A percentile compares a stretch with the other conserved stretches of the same genome.
Conservation (phyloP, 2,888 invertebrate genomes). For the Sylvicola fuscatus region DNA sequence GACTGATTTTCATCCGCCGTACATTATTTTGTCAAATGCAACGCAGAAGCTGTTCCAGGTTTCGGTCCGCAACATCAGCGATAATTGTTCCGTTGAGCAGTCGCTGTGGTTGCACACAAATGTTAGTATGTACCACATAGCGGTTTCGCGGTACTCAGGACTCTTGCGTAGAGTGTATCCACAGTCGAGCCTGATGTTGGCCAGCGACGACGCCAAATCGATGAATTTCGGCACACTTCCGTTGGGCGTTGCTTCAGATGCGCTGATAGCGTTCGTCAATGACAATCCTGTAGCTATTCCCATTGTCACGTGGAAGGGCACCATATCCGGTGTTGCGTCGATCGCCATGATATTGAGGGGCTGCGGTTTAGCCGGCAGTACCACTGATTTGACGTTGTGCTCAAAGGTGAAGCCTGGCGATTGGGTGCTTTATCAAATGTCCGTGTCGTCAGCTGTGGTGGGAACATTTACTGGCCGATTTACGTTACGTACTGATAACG, state of each 20-base stretch:
- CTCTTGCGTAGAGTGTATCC: conserved; percentile 16
- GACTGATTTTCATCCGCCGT: too few species aligned
- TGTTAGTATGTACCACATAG: conserved; percentile 26
- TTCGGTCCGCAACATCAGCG: conserved; percentile 9
- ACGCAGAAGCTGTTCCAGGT: conserved; percentile 15
- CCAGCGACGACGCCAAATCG: conserved; percentile 12
- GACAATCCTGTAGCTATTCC: conserved; percentile 20
- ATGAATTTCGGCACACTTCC: conserved; percentile 22
- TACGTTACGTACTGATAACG: conserved; percentile 49
- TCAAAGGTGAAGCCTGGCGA: conserved; percentile 33
- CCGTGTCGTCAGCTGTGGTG: conserved; percentile 44
- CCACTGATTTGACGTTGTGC: conserved; percentile 20
- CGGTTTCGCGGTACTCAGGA: conserved; percentile 28
- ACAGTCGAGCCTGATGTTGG: not conserved
- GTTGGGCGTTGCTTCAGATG: conserved; percentile 8
- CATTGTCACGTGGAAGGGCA: conserved; percentile 19
- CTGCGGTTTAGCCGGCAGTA: conserved; percentile 5
- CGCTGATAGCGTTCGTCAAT: conserved; percentile 16
- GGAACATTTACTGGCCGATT: conserved; percentile 46
- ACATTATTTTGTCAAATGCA: conserved; percentile 14
- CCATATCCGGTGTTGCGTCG: conserved; percentile 11
- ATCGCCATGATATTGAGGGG: conserved; percentile 7
- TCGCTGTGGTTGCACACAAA: conserved; percentile 21
- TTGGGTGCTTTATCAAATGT: conserved; percentile 50
- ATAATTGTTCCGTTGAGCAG: conserved; percentile 8